phyloP scores from a whole-genome alignment of 2,797 vertebrate species.

The Coregonus sp. region DNA sequence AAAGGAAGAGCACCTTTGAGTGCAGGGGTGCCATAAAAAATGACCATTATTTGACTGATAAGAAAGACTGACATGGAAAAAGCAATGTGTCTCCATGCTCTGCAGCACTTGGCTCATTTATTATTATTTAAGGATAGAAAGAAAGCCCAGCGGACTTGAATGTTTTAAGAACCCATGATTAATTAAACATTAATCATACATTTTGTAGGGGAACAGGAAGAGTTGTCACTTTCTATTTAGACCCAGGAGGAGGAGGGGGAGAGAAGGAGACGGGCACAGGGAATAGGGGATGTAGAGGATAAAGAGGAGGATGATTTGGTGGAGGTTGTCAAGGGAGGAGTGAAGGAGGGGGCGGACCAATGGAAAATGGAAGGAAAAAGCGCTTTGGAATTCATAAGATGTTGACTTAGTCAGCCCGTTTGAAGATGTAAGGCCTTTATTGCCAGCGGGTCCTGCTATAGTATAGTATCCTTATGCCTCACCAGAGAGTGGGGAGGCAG shows the following conservation, averaged over 20 bases:
- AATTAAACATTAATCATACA: conserved; percentile 81
- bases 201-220: conserved; percentile 78
- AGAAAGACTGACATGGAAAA: conserved; percentile 58
- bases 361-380: conserved; percentile 44
- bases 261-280: conserved; percentile 51
- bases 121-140: conserved; percentile 72
- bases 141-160: conserved; percentile 66
- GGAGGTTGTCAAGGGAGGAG: conserved; percentile 57
- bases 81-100: conserved; percentile 53
- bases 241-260: conserved; percentile 59
- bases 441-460: conserved; percentile 15
- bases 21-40: conserved; percentile 74
- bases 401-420: conserved; percentile 56
- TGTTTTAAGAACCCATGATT: conserved; percentile 76
- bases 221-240: conserved; percentile 77
- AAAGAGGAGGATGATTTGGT: conserved; percentile 44
- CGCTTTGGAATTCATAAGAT: conserved; percentile 63
- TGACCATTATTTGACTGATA: conserved; percentile 63
- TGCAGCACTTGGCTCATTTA: conserved; percentile 58
- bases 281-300: conserved; percentile 47
- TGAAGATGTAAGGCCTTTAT: conserved; percentile 46
- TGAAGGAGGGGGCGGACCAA: conserved; percentile 33
- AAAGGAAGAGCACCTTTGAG: conserved; percentile 62
- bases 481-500: conserved; percentile 11
- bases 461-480: conserved; percentile 23